Percentiles rank a stretch among this genome's conserved stretches.
Conservation (phyloP, 2,113 vertebrate species). For the Panthera tigris region DNA sequence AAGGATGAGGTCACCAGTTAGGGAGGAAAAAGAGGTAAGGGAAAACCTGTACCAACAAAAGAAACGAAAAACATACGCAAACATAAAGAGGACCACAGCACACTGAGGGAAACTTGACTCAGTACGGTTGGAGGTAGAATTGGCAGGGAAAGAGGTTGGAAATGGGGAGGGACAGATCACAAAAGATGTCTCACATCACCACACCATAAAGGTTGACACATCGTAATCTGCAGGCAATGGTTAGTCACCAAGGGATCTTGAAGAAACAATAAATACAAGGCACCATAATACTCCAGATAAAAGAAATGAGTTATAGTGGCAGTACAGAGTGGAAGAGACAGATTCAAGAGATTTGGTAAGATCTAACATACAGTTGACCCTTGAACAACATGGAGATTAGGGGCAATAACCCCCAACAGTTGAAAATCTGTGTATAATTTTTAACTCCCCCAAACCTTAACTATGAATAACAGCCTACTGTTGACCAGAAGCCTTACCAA, state of each 20-base stretch:
- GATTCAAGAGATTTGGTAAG: conserved; percentile 28
- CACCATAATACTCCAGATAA: not conserved
- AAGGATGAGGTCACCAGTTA: not conserved
- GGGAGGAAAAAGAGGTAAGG: not conserved
- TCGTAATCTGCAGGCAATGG: not conserved
- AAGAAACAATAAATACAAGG: conserved; percentile 38
- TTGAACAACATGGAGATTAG: not conserved
- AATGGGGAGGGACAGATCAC: not conserved
- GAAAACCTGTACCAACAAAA: conserved; percentile 31
- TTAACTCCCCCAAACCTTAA: not conserved
- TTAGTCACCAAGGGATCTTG: conserved; percentile 27
- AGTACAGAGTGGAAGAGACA: not conserved
- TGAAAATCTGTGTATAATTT: not conserved
- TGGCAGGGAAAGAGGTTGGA: conserved; percentile 11
- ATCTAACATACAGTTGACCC: not conserved
- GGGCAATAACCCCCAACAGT: not conserved
- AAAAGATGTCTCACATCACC: not conserved
- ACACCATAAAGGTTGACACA: conserved; percentile 43
- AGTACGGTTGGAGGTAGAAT: not conserved
- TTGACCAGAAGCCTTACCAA: not conserved
- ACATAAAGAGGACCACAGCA: not conserved
- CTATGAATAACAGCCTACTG: not conserved
- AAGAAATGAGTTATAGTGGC: not conserved
- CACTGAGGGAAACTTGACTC: not conserved
- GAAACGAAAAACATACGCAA: conserved; percentile 31